These are phyloP conservation scores for Lagopus leucura DNA, from an alignment of 2,113 vertebrate species.

Conservation along the genomic window DNA sequence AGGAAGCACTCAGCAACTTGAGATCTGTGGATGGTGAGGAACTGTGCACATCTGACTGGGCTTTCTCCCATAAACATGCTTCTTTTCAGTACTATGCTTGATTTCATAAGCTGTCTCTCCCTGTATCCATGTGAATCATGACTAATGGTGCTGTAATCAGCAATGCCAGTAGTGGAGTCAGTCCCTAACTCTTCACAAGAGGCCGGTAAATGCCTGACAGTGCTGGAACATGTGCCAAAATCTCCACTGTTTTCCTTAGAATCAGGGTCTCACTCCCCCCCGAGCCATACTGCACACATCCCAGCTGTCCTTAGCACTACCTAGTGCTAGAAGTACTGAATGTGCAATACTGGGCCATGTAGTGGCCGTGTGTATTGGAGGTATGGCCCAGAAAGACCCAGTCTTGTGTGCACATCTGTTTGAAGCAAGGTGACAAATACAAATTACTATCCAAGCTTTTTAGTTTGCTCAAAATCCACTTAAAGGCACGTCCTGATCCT, in stretches of 20 bases:
- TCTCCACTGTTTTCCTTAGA: neutral
- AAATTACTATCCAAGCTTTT: neutral
- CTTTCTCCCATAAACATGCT: neutral
- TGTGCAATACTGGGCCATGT: neutral
- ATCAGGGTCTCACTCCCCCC: neutral
- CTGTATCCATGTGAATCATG: neutral
- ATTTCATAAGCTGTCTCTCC: neutral
- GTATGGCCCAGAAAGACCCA: neutral
- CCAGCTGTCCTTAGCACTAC: neutral
- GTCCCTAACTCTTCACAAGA: neutral
- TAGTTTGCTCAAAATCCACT: neutral
- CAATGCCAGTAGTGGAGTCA: neutral
- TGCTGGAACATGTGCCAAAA: neutral
- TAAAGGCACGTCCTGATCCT: neutral
- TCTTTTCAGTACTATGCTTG: neutral
- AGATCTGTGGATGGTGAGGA: neutral
- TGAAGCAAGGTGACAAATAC: neutral
- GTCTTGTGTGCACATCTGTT: neutral
- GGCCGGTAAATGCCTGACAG: neutral
- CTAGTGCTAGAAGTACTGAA: neutral
- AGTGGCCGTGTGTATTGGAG: neutral
- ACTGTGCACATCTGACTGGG: neutral
- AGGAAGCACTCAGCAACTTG: neutral
- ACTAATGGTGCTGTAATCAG: neutral
- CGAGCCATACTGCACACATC: neutral